A percentile compares a stretch with the other conserved stretches of the same genome.
These are phyloP conservation scores for Amphilophus citrinellus DNA, from an alignment of 2,113 vertebrate species.

Conservation along the genomic window DNA sequence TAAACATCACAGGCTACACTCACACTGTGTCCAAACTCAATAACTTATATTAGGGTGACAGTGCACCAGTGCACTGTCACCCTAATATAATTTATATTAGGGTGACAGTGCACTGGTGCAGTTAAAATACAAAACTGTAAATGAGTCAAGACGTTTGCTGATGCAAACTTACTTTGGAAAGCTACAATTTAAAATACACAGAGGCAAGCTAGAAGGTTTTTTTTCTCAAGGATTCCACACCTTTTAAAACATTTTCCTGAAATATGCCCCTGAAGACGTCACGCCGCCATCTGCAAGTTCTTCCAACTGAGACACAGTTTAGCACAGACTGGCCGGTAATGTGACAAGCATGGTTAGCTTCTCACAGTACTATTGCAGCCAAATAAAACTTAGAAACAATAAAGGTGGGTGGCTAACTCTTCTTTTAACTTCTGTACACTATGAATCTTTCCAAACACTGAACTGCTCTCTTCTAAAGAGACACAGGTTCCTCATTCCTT, in stretches of 20 bases:
- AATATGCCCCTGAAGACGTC: constrained; percentile 33
- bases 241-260: constrained; percentile 25
- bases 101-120: background rate
- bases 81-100: background rate
- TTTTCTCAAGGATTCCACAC: constrained; percentile 7
- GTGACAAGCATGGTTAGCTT: constrained; percentile 35
- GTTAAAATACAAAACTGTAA: background rate
- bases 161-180: background rate
- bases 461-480: constrained; percentile 11
- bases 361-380: constrained; percentile 34
- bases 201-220: background rate
- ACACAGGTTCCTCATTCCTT: background rate
- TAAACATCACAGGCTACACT: constrained; percentile 1
- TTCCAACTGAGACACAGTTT: constrained; percentile 33
- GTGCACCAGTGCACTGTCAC: no score
- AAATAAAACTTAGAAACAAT: constrained; percentile 58
- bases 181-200: background rate
- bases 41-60: background rate
- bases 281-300: constrained; percentile 49
- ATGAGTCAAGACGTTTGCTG: background rate
- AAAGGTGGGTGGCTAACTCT: constrained; percentile 51
- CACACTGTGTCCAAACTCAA: background rate
- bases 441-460: constrained; percentile 7
- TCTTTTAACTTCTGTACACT: constrained; percentile 19
- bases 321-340: constrained; percentile 32